Percentiles rank a stretch among this genome's conserved stretches.
phyloP scores from a whole-genome alignment of 2,888 invertebrate species.

The Caenorhabditis imperialis region DNA sequence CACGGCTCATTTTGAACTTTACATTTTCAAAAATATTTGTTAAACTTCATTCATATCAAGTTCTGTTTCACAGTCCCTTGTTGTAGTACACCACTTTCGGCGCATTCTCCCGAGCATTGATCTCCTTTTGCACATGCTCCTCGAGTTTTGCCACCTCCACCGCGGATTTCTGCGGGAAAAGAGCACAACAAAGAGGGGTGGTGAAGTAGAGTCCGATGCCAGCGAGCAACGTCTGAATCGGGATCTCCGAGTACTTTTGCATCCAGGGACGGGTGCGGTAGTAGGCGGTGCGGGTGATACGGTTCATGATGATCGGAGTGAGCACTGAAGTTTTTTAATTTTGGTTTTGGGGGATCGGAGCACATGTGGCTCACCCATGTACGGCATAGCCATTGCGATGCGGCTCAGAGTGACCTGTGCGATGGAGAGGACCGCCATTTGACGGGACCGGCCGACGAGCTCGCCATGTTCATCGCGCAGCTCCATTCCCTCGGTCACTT shows the following conservation, averaged over 20 bases:
- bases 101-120: conserved; percentile 82
- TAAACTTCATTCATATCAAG: too few species aligned
- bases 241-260: conserved; percentile 55
- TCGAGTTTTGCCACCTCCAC: conserved; percentile 82
- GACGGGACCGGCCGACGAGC: conserved; percentile 79
- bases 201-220: conserved; percentile 86
- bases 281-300: conserved; percentile 84
- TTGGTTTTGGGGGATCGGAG: too few species aligned
- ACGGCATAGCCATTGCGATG: conserved; percentile 91
- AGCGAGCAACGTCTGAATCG: conserved; percentile 64
- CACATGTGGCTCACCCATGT: conserved; percentile 88
- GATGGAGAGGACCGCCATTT: conserved; percentile 88
- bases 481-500: conserved; percentile 62
- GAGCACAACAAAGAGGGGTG: conserved; percentile 94
- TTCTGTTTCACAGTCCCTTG: conserved; percentile 88
- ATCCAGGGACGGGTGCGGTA: conserved; percentile 51
- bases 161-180: conserved; percentile 87
- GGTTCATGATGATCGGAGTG: conserved; percentile 89
- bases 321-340: conserved; percentile 81
- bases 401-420: conserved; percentile 89
- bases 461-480: conserved; percentile 55
- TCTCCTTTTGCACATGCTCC: conserved; percentile 83
- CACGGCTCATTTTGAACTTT: too few species aligned
- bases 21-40: too few species aligned
- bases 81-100: conserved; percentile 86